Conservation (phyloP, 64 coral and sea anemone genomes). For the Platygyra sinensis region DNA sequence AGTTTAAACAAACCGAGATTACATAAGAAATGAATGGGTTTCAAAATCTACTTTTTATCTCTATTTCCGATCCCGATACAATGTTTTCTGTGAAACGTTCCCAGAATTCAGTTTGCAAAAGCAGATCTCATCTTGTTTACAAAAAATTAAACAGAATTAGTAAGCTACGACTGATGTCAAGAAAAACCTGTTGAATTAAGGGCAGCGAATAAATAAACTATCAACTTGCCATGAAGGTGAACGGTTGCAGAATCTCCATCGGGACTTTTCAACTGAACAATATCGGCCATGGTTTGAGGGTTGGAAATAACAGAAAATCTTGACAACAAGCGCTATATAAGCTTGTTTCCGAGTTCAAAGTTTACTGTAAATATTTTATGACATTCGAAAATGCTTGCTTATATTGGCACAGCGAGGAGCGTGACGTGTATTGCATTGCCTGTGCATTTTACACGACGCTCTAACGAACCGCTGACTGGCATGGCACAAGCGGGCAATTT, state of each 20-base stretch:
- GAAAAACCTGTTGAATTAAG: background rate
- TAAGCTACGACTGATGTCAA: background rate
- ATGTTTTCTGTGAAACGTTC: too few species aligned
- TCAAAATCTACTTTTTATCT: too few species aligned
- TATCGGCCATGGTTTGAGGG: slow-evolving; percentile 45
- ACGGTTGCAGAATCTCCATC: slow-evolving; percentile 64
- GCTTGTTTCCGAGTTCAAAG: background rate
- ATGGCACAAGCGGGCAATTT: too few species aligned
- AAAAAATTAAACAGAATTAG: background rate
- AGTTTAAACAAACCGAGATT: too few species aligned
- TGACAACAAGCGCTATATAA: background rate
- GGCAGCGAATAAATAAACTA: background rate
- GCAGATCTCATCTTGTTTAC: too few species aligned
- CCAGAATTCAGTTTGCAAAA: too few species aligned
- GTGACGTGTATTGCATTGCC: background rate
- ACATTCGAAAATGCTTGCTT: too few species aligned
- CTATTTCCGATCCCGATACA: too few species aligned
- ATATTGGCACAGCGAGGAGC: too few species aligned
- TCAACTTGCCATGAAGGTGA: slow-evolving; percentile 66
- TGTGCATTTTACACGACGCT: background rate
- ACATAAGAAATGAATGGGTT: too few species aligned
- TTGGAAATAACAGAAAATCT: background rate
- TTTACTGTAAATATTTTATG: too few species aligned
- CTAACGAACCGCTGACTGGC: too few species aligned
- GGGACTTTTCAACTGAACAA: slow-evolving; percentile 29